phyloP scores from a whole-genome alignment of 2,113 vertebrate genomes.

The Gallinago media region DNA sequence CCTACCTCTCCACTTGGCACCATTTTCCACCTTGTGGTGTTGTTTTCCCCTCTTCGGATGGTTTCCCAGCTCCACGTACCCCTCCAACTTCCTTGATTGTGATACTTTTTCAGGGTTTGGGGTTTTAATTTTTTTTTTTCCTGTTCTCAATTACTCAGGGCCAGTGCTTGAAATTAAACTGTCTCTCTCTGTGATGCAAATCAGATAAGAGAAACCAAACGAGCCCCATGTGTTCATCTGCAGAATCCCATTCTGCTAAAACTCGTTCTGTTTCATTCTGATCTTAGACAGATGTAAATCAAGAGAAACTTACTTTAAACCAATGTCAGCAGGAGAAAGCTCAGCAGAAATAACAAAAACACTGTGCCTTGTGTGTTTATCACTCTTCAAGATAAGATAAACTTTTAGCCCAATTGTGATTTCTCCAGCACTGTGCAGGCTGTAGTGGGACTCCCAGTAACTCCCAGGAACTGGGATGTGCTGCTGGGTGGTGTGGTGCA shows the following conservation, averaged over 20 bases:
- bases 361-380: background rate
- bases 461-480: background rate
- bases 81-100: background rate
- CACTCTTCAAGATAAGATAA: background rate
- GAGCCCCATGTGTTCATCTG: constrained; percentile 44
- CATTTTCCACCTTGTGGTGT: background rate
- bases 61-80: background rate
- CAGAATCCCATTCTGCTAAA: constrained; percentile 37
- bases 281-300: constrained; percentile 61
- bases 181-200: constrained; percentile 40
- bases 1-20: rapidly evolving
- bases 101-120: background rate
- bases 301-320: constrained; percentile 33
- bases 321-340: constrained; percentile 30
- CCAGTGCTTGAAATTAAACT: constrained; percentile 32
- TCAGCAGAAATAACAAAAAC: constrained; percentile 29
- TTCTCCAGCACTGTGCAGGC: background rate
- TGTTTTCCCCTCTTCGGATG: background rate
- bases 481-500: background rate
- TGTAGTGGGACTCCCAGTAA: background rate
- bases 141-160: constrained; percentile 10
- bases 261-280: background rate
- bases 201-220: constrained; percentile 55
- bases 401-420: background rate
- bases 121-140: background rate